Base-by-base conservation (phyloP, 2,888 invertebrate genomes). In the Diaprepes abbreviatus region DNA sequence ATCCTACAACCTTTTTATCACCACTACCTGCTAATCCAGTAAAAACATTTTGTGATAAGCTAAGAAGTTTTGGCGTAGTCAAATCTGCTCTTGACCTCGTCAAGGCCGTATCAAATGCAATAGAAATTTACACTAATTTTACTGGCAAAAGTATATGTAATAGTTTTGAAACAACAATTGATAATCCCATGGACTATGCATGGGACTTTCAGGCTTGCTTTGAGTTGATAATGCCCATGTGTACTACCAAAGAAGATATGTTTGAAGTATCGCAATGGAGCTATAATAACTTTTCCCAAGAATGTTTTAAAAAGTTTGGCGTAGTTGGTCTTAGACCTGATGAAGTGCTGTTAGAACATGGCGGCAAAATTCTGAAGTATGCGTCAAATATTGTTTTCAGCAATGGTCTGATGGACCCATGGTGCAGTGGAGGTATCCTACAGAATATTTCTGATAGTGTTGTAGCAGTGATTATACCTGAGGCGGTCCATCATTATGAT, bases 141-240 rank as follows among this genome's bases (percentile, higher is more conserved):
- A 92, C 94, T 0, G 93, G 94, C 12, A 84, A 86, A 54, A 84
- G 85, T 0, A 86, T 87, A 62, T 97, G 96, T 79, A 85, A 94
- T n/a, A 85, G 92, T 78, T 88, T 88, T 66, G 75, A 76, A n/a
- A 85, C 88, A 28, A 86, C 88, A 14, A 85, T 89, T 16, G 88
- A 87, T 52, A 85, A 87, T 19, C 82, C 94, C 2, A 91, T 90
- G 7, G 90, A 89, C 9, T 76, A 81, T 6, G 93, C 92, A 0
- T 97, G 97, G 96, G 86, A 89, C 72, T 94, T 91, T 81, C 95
- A 96, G 92, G 88, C 93, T 0, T 98, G 98, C 80, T 96, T 96
- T 21, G 98, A 99, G 85, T 95, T 98, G 92, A 92, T 97, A 68
- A 96, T 97, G 95, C 98, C 98, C 0, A 91, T 93, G 87, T 98